Evolutionary conservation across 2,797 vertebrate genomes (phyloP), one percentile per base, ranked within the genome.

Genomic region (Moxostoma hubbsi): DNA sequence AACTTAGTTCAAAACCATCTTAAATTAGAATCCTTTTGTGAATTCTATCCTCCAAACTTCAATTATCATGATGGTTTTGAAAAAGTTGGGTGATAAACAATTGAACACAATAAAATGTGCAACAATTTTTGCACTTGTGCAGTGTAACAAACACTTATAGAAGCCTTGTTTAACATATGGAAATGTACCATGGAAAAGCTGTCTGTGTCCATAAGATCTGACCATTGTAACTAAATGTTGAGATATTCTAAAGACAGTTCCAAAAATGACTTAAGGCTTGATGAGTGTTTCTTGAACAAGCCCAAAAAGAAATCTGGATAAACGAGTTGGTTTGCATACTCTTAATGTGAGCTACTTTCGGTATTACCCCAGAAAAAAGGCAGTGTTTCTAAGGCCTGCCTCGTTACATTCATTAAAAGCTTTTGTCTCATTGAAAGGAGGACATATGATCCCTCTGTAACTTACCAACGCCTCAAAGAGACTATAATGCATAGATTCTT

Each of bases 251-350:
- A 13, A 45, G 9, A 13, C 46, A 50, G 45, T 58, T 58, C 16
- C n/a, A 66, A 50, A 57, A n/a, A n/a, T 36, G 7, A n/a, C 12
- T 76, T 7, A 12, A n/a, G 9, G 16, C 11, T 57, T n/a, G 7
- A 24, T 9, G 9, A 10, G 9, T 63, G 6, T 73, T 12, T 55
- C 53, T 57, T 70, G 2, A 70, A 16, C 36, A 65, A 45, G 5
- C 7, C 7, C 1, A 45, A 63, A 45, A 36, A 57, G 9, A 67
- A 47, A 59, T 11, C 18, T 51, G n/a, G 51, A 53, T 18, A 36
- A 62, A 36, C 75, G 7, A 46, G 75, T 62, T 62, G 36, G 47
- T 51, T 18, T 9, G 11, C 75, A 77, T 70, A 61, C 47, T 51
- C 7, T 45, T 0, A 13, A 46, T 45, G 59, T 12, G 55, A 16